Percentiles rank a stretch among this genome's conserved stretches.
Evolutionary conservation across 53 echinoderm and acorn worm genomes (phyloP).

Genomic region (Mesocentrotus franciscanus): DNA sequence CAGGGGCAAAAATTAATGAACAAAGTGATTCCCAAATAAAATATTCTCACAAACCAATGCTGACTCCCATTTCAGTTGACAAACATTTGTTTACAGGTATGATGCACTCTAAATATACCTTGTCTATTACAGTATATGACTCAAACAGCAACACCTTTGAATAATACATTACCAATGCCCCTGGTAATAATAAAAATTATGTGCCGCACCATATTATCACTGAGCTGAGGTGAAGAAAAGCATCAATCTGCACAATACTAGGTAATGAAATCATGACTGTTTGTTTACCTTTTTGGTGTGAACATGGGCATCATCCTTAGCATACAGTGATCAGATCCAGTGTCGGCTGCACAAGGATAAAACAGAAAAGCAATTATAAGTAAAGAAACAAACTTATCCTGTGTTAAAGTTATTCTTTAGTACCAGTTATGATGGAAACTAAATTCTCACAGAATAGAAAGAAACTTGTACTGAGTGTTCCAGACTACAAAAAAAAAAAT

Average conservation of each 20-base stretch:
- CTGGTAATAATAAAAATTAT: background rate
- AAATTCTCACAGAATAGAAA: background rate
- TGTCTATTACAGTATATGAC: no score
- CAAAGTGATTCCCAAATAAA: background rate
- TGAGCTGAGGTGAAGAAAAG: background rate
- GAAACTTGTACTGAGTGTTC: background rate
- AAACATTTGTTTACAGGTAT: no score
- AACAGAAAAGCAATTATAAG: background rate
- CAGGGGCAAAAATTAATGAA: no score
- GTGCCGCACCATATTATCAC: background rate
- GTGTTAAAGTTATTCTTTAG: background rate
- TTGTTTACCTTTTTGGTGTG: constrained; percentile 30
- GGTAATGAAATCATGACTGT: background rate
- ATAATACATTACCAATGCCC: no score
- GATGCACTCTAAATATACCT: no score
- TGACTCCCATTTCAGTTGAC: background rate
- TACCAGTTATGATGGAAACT: background rate
- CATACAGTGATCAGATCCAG: background rate
- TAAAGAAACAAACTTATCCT: background rate
- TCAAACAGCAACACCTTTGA: no score
- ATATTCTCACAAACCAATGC: background rate
- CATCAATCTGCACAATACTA: background rate
- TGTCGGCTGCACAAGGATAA: background rate
- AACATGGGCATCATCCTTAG: constrained; percentile 55
- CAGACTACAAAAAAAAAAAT: no score